Evolutionary conservation across 2,113 vertebrate genomes (phyloP).

Genomic region (Ceyx margarethae): DNA sequence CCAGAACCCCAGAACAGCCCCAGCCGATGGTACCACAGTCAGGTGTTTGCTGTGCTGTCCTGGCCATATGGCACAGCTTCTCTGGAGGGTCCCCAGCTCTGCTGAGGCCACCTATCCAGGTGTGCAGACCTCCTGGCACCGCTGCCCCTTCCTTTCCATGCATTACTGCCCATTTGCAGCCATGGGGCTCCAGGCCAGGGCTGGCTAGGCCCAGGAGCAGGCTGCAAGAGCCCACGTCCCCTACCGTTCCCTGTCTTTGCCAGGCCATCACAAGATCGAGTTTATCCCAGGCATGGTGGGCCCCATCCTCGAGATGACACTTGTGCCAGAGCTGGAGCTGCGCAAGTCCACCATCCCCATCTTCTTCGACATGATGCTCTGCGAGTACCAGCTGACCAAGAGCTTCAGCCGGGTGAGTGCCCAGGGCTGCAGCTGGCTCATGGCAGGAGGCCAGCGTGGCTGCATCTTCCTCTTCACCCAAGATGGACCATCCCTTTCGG

Average conservation of each 20-base stretch:
- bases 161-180: neutral
- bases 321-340: constrained; percentile 61
- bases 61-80: neutral
- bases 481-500: accelerated
- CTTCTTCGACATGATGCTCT: constrained; percentile 71
- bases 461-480: neutral
- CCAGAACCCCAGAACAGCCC: neutral
- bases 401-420: constrained; percentile 47
- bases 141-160: neutral
- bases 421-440: accelerated
- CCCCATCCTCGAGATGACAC: constrained; percentile 69
- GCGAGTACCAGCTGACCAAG: constrained; percentile 46
- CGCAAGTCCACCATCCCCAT: constrained; percentile 67
- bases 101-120: accelerated
- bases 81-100: neutral
- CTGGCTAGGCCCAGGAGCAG: neutral
- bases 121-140: neutral
- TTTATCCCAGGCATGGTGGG: constrained; percentile 70
- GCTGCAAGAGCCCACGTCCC: neutral
- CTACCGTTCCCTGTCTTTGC: neutral
- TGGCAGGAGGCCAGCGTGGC: accelerated
- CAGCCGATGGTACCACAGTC: neutral
- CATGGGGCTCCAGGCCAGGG: accelerated
- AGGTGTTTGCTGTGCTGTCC: neutral
- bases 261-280: constrained; percentile 58